A percentile compares a stretch with the other conserved stretches of the same genome.
Evolutionary conservation across 2,888 invertebrate species (phyloP).

Genomic region (Sylvicola cinctus): DNA sequence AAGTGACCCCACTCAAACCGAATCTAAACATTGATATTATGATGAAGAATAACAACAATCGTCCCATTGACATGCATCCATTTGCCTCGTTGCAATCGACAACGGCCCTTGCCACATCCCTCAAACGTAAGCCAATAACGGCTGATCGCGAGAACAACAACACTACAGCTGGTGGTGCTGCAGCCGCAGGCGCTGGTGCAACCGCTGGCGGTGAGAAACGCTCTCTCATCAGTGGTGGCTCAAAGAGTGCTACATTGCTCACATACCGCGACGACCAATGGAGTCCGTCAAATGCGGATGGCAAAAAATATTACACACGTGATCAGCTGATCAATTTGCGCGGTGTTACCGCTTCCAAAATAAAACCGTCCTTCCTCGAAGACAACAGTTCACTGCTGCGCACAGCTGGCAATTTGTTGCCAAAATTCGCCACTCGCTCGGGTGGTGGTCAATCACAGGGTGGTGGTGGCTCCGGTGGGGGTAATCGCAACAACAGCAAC

Average conservation of each 20-base stretch:
- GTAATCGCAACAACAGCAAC: not conserved
- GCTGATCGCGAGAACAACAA: no score
- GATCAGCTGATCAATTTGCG: conserved; percentile 60
- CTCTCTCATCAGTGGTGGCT: no score
- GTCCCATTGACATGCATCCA: no score
- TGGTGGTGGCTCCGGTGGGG: not conserved
- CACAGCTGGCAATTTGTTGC: not conserved
- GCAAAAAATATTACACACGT: conserved; percentile 63
- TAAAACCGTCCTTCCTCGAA: conserved; percentile 34
- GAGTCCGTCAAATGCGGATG: conserved; percentile 62
- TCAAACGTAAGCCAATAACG: no score
- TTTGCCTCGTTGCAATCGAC: no score
- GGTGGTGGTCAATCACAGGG: conserved; percentile 11
- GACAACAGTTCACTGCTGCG: conserved; percentile 10
- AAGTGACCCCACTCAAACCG: no score
- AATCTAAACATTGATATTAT: no score
- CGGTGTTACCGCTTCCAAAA: conserved; percentile 47
- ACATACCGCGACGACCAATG: conserved; percentile 59
- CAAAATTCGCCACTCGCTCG: not conserved
- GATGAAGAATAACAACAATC: no score
- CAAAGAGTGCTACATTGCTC: conserved; percentile 13
- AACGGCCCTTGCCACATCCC: no score
- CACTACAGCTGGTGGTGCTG: no score
- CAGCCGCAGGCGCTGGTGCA: no score
- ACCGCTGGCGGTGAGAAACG: no score